Evolutionary conservation across 2,888 invertebrate genomes (phyloP).

Genomic region (Volucella zonaria): DNA sequence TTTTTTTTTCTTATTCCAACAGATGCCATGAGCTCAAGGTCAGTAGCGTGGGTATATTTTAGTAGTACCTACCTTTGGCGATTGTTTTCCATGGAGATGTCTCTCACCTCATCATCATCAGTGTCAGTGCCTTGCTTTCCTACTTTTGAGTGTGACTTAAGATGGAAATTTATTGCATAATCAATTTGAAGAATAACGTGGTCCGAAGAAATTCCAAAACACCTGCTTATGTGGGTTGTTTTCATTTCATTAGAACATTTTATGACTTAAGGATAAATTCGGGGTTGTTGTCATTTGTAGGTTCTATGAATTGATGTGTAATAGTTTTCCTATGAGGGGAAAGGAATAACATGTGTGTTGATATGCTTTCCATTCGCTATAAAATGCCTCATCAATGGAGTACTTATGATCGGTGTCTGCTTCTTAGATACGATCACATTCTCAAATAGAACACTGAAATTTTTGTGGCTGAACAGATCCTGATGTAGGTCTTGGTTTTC

Average conservation of each 20-base stretch:
- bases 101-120: constrained; percentile 32
- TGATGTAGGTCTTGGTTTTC: too few relatives aligned
- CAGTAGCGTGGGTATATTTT: constrained; percentile 65
- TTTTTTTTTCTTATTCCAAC: background rate
- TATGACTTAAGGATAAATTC: too few relatives aligned
- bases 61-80: constrained; percentile 3
- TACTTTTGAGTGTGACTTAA: constrained; percentile 12
- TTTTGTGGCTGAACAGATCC: too few relatives aligned
- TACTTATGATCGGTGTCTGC: too few relatives aligned
- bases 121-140: background rate
- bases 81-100: constrained; percentile 36
- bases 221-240: constrained; percentile 15
- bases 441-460: too few relatives aligned
- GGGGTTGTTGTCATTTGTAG: too few relatives aligned
- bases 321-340: too few relatives aligned
- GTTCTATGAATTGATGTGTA: too few relatives aligned
- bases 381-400: too few relatives aligned
- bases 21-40: constrained; percentile 68
- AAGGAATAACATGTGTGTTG: too few relatives aligned
- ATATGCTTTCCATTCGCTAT: too few relatives aligned
- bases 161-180: constrained; percentile 32
- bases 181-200: background rate
- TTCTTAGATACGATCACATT: too few relatives aligned
- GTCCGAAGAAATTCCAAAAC: background rate
- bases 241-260: constrained; percentile 5